Conservation (phyloP, 2,888 invertebrate species). For the Eupithecia tripunctaria region DNA sequence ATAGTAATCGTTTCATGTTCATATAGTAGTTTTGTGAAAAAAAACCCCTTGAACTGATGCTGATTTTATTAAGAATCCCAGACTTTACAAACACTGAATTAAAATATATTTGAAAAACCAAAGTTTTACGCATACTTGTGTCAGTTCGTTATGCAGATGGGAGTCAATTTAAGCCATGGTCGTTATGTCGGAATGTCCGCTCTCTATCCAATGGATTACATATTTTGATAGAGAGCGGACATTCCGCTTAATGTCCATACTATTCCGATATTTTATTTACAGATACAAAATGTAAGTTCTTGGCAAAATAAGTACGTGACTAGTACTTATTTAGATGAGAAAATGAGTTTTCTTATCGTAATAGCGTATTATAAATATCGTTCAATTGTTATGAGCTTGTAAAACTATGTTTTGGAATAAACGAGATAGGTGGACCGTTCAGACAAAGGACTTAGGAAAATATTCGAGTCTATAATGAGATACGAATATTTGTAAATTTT, state of each 20-base stretch:
- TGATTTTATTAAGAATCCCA: not conserved
- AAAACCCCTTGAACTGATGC: too few species aligned
- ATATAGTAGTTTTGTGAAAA: too few species aligned
- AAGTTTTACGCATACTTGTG: not conserved
- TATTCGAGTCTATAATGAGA: constrained; percentile 15
- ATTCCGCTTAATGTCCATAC: constrained; percentile 18
- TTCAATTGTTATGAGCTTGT: constrained; percentile 26
- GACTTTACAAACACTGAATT: not conserved
- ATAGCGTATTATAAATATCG: constrained; percentile 37
- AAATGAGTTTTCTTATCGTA: constrained; percentile 40
- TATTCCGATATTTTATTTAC: constrained; percentile 40
- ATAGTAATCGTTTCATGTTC: too few species aligned
- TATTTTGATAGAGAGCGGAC: not conserved
- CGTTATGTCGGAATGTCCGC: too few species aligned
- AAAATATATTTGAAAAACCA: too few species aligned
- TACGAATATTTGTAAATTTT: too few species aligned
- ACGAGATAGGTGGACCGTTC: constrained; percentile 7
- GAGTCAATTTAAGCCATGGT: not conserved
- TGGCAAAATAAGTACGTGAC: constrained; percentile 40
- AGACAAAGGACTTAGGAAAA: constrained; percentile 15
- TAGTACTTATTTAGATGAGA: constrained; percentile 37
- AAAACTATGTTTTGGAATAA: constrained; percentile 29
- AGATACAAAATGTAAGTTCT: constrained; percentile 38
- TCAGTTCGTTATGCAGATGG: not conserved
- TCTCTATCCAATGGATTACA: not conserved